A percentile compares a stretch with the other conserved stretches of the same genome.
Conservation (phyloP, 2,113 vertebrate species). For the Antigone vipio region DNA sequence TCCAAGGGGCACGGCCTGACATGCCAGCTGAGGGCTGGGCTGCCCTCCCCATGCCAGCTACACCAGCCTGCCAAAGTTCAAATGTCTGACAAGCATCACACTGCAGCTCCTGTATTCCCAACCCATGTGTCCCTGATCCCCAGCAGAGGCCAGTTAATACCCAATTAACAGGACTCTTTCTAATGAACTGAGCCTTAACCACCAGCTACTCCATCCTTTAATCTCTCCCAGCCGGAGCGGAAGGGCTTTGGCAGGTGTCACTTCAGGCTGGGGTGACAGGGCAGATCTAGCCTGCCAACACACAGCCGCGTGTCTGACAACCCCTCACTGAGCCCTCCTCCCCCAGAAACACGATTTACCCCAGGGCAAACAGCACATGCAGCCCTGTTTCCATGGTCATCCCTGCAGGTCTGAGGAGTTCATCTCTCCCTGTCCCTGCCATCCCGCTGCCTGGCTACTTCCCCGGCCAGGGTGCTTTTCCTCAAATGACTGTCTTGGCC, state of each 20-base stretch:
- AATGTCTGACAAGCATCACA: conserved; percentile 60
- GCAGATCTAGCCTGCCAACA: neutral
- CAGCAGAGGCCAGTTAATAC: conserved; percentile 63
- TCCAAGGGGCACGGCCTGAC: conserved; percentile 39
- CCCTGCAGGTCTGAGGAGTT: neutral
- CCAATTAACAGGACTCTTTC: conserved; percentile 62
- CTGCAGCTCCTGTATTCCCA: conserved; percentile 56
- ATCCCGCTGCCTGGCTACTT: neutral
- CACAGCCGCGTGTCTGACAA: neutral
- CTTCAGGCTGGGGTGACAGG: neutral
- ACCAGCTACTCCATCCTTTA: conserved; percentile 38
- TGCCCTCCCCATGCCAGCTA: conserved; percentile 55
- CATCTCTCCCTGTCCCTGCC: neutral
- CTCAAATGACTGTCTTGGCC: neutral
- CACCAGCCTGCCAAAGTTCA: conserved; percentile 56
- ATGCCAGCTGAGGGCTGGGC: conserved; percentile 57
- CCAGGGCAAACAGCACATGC: neutral
- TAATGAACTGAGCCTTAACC: conserved; percentile 50
- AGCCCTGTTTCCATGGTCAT: too few relatives aligned
- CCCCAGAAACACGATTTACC: rapidly evolving
- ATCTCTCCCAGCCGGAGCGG: conserved; percentile 9
- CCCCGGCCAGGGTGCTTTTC: neutral
- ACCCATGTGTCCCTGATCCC: conserved; percentile 57
- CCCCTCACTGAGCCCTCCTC: neutral
- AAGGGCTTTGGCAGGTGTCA: conserved; percentile 58